These are phyloP conservation scores for Agelas oroides DNA, from an alignment of 37 sponge, comb jelly and placozoan genomes.

Conservation along the genomic window DNA sequence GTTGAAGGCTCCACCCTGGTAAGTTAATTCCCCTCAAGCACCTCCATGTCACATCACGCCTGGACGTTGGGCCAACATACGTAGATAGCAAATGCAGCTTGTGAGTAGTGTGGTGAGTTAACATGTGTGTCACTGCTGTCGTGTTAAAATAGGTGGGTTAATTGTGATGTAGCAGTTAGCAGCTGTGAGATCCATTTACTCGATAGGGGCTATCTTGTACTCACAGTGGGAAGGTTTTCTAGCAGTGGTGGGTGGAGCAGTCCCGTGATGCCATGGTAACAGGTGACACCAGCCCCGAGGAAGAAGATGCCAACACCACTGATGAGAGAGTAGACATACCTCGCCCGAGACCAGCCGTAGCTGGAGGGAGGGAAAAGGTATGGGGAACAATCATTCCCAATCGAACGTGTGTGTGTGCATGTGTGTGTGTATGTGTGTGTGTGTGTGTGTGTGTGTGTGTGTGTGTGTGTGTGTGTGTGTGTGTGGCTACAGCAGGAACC, in stretches of 20 bases:
- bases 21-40: no score
- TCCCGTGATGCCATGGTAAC: constrained; percentile 90
- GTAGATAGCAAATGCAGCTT: no score
- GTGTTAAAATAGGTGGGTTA: no score
- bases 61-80: no score
- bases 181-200: no score
- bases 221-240: constrained; percentile 79
- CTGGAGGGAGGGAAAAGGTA: constrained; percentile 16
- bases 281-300: constrained; percentile 93
- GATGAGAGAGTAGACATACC: constrained; percentile 97
- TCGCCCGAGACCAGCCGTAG: constrained; percentile 92
- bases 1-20: no score
- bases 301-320: constrained; percentile 98
- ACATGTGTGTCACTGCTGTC: no score
- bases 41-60: no score
- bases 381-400: background rate
- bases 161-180: no score
- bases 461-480: background rate
- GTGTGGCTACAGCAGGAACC: no score
- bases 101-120: no score
- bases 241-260: constrained; percentile 85
- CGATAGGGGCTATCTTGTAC: background rate
- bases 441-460: background rate
- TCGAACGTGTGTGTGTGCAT: background rate
- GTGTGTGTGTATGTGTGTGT: no score